Percentiles rank a stretch among this genome's conserved stretches.
These are phyloP conservation scores for Pseudomyrmex cubaensis DNA, from an alignment of 1,140 invertebrate species.

Conservation along the genomic window DNA sequence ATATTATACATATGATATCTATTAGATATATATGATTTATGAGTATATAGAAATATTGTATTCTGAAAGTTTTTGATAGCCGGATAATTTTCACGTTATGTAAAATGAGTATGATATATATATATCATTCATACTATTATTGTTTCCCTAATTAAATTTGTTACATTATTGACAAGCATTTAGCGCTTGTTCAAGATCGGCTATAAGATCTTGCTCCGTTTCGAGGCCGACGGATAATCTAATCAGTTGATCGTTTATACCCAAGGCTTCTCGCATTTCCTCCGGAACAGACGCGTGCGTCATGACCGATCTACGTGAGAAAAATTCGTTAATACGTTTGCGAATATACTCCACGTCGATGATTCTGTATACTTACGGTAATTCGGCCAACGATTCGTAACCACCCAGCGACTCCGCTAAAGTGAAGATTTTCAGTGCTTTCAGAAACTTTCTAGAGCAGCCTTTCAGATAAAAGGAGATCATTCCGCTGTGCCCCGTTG, in stretches of 20 bases:
- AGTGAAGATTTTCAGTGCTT: conserved; percentile 92
- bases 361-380: conserved; percentile 89
- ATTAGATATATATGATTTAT: too few species aligned
- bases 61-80: too few species aligned
- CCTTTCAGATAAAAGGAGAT: conserved; percentile 95
- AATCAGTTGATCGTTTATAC: conserved; percentile 95
- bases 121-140: background rate
- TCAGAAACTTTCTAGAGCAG: conserved; percentile 92
- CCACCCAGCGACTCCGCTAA: conserved; percentile 98
- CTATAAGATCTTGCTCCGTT: conserved; percentile 93
- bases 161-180: conserved; percentile 73
- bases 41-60: too few species aligned
- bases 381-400: conserved; percentile 95
- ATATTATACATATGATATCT: background rate
- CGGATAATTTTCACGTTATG: too few species aligned
- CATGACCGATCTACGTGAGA: conserved; percentile 87
- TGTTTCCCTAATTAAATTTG: background rate
- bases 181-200: conserved; percentile 94
- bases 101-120: conserved; percentile 7
- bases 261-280: conserved; percentile 90
- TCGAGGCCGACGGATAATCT: conserved; percentile 97
- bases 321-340: conserved; percentile 21
- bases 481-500: conserved; percentile 96
- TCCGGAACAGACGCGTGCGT: conserved; percentile 92
- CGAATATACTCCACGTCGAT: background rate